Evolutionary conservation across 2,888 invertebrate species (phyloP).

Genomic region (Athalia circularis): DNA sequence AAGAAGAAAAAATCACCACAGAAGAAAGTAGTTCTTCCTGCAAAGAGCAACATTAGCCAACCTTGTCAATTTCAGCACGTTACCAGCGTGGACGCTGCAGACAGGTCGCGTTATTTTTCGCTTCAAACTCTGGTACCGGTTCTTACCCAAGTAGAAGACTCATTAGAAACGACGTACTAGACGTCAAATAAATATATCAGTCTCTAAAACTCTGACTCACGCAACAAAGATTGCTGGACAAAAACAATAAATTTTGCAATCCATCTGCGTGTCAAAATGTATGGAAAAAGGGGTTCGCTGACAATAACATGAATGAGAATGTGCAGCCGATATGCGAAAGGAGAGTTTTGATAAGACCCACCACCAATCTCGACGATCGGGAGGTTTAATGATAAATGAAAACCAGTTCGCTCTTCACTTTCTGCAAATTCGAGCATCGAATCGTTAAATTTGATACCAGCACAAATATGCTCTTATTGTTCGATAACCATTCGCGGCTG

Average conservation of each 20-base stretch:
- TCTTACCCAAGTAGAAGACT: conserved; percentile 62
- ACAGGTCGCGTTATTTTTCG: conserved; percentile 81
- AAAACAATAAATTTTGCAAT: neutral
- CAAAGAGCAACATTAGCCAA: conserved; percentile 88
- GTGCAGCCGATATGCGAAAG: too few species aligned
- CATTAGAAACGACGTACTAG: conserved; percentile 64
- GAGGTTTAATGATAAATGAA: neutral
- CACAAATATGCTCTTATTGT: too few species aligned
- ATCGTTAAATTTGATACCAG: too few species aligned
- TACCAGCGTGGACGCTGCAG: conserved; percentile 84
- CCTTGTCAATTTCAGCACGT: conserved; percentile 92
- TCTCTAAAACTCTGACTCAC: neutral
- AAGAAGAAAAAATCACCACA: conserved; percentile 77
- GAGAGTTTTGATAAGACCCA: too few species aligned
- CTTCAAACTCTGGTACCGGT: conserved; percentile 80
- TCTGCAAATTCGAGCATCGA: neutral
- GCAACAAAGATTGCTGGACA: neutral
- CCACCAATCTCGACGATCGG: too few species aligned
- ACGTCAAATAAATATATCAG: neutral
- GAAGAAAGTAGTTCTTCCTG: conserved; percentile 80
- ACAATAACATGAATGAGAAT: neutral
- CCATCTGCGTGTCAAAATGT: too few species aligned
- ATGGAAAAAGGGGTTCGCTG: too few species aligned
- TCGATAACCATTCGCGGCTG: neutral
- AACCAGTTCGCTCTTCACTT: neutral